A percentile compares a stretch with the other conserved stretches of the same genome.
phyloP scores from a whole-genome alignment of 2,797 vertebrate species.

The Merluccius polli region DNA sequence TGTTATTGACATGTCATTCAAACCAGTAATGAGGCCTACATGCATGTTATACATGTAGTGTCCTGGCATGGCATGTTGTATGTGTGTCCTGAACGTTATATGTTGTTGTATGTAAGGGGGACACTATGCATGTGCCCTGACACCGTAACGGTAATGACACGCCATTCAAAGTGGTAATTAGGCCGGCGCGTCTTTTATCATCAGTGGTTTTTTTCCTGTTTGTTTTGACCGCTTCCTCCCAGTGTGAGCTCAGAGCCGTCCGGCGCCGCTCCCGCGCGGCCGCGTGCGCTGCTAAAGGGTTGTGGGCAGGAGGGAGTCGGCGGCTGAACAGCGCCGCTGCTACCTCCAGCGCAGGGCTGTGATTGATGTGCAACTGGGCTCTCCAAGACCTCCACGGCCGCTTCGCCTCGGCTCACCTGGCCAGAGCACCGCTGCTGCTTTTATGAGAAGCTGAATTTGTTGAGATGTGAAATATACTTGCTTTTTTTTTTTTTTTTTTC shows the following conservation, averaged over 20 bases:
- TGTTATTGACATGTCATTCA: too few species aligned
- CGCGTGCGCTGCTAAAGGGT: constrained; percentile 57
- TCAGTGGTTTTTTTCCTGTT: background rate
- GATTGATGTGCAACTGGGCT: constrained; percentile 65
- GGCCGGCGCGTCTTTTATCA: background rate
- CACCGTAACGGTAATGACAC: background rate
- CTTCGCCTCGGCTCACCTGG: constrained; percentile 42
- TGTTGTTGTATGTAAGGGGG: too few species aligned
- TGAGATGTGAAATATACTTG: constrained; percentile 18
- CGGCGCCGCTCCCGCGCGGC: constrained; percentile 65
- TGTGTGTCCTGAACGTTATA: too few species aligned
- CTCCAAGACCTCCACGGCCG: constrained; percentile 55
- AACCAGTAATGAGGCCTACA: too few species aligned
- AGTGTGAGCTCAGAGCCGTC: constrained; percentile 42
- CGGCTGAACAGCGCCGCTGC: constrained; percentile 62
- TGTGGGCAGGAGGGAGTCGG: constrained; percentile 47
- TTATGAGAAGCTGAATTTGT: constrained; percentile 24
- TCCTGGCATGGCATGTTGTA: too few species aligned
- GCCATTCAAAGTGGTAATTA: background rate
- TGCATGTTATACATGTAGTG: too few species aligned
- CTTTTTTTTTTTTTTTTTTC: background rate
- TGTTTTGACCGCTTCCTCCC: constrained; percentile 32
- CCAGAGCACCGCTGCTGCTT: background rate
- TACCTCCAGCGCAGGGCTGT: constrained; percentile 49
- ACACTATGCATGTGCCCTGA: background rate